Conservation (phyloP, 2,797 vertebrate genomes). For the Astyanax mexicanus region DNA sequence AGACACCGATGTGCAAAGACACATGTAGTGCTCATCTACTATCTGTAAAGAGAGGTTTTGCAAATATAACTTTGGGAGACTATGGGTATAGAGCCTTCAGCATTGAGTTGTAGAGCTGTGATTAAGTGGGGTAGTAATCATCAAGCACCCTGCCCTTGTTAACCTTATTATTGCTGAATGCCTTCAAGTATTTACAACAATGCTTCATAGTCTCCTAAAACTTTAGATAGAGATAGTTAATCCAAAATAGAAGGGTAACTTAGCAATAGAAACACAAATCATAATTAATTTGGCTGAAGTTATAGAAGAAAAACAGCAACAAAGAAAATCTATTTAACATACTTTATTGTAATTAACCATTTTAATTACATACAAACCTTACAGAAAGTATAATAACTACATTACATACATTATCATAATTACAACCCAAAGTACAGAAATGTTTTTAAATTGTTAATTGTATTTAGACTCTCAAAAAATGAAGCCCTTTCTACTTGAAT, state of each 20-base stretch:
- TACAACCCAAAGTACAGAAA: slow-evolving; percentile 55
- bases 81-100: too few relatives aligned
- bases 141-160: too few relatives aligned
- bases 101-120: too few relatives aligned
- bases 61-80: too few relatives aligned
- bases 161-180: not conserved
- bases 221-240: too few relatives aligned
- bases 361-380: slow-evolving; percentile 79
- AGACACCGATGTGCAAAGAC: too few relatives aligned
- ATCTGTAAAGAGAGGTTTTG: too few relatives aligned
- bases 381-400: slow-evolving; percentile 75
- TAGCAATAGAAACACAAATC: too few relatives aligned
- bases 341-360: slow-evolving; percentile 72
- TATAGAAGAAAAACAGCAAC: not conserved
- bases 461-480: slow-evolving; percentile 35
- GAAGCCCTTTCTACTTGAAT: slow-evolving; percentile 47
- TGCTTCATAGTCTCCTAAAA: too few relatives aligned
- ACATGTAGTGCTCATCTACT: too few relatives aligned
- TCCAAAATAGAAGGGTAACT: too few relatives aligned
- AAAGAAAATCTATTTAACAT: slow-evolving; percentile 50
- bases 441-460: slow-evolving; percentile 36
- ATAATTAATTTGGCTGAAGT: not conserved
- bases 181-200: not conserved
- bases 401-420: slow-evolving; percentile 61
- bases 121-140: too few relatives aligned